phyloP scores from a whole-genome alignment of 2,797 vertebrate species.

The Falco berigora region DNA sequence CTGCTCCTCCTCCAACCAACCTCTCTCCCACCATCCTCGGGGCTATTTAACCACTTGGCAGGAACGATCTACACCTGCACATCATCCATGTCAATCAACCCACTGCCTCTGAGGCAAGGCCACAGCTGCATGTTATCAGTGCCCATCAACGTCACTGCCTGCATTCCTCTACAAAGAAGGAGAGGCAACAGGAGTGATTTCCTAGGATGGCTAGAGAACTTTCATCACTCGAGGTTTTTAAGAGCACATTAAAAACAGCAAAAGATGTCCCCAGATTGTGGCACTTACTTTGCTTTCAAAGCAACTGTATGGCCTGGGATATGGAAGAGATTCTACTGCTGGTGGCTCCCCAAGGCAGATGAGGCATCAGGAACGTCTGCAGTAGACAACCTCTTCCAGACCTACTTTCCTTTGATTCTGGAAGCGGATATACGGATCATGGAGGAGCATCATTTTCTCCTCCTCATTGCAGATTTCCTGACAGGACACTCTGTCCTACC shows the following conservation, averaged over 20 bases:
- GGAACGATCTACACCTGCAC: too few relatives aligned
- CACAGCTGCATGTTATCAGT: too few relatives aligned
- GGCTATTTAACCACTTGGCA: too few relatives aligned
- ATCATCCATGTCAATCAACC: too few relatives aligned
- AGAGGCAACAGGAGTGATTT: not conserved
- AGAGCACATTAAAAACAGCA: not conserved
- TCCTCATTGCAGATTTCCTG: not conserved
- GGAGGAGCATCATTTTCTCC: not conserved
- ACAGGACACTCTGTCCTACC: not conserved
- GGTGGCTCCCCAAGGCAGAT: not conserved
- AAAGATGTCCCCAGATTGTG: not conserved
- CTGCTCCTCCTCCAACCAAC: too few relatives aligned
- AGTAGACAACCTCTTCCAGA: not conserved
- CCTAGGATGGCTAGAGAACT: not conserved
- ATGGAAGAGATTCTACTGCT: not conserved
- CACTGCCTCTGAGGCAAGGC: too few relatives aligned
- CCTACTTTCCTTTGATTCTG: not conserved
- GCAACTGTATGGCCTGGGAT: not conserved
- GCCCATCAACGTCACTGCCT: too few relatives aligned
- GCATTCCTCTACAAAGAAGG: not conserved
- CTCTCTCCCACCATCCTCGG: too few relatives aligned
- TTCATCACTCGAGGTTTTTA: not conserved
- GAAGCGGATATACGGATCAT: not conserved
- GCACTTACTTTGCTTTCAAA: not conserved
- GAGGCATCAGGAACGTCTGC: not conserved